Base-by-base conservation (phyloP, 2,113 vertebrate species). In the Vanacampus margaritifer region DNA sequence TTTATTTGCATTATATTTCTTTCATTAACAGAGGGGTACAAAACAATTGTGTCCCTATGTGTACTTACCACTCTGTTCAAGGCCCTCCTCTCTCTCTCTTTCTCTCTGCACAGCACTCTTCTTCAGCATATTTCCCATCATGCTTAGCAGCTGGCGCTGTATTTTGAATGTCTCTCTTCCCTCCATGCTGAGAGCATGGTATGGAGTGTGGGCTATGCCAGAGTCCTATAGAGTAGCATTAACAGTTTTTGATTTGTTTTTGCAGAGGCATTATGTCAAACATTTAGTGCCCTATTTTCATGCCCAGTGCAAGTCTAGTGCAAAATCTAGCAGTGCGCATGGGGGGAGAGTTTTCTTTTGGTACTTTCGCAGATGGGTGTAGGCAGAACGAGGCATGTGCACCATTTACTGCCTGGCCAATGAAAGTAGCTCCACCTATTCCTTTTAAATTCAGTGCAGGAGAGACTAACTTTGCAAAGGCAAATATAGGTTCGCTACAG, bases 161-260 rank as follows among this genome's bases (percentile, higher is more conserved):
- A 68, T 62, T 50, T 86, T 79, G 23, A 87, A 88, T 0, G 35
- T 69, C 57, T 94, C 90, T 36, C 91, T 88, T 73, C 95, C 92
- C 0, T n/a, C 23, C 0, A 78, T 76, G 71, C 65, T 87, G 35
- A 94, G 82, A 32, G 85, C 72, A 0, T 94, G 92, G 74, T 92
- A 93, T 1, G 93, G 92, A 3, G 89, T 92, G 61, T 87, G 84
- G 16, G 91, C 79, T 5, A 94, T 87, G 71, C 74, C 87, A n/a
- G 74, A 37, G 73, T 94, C 93, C 94, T 95, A 10, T 7, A 66
- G 1, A 8, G 14, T 13, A 43, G 58, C 5, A 76, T 54, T 0
- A 23, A 26, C 58, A 75, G 1, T 2, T 36, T 21, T 60, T 37
- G 9, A 37, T 23, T 24, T 43, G 36, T 17, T 43, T 62, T 62